phyloP scores from a whole-genome alignment of 1,140 invertebrate genomes.

The Diploscapter pachys region DNA sequence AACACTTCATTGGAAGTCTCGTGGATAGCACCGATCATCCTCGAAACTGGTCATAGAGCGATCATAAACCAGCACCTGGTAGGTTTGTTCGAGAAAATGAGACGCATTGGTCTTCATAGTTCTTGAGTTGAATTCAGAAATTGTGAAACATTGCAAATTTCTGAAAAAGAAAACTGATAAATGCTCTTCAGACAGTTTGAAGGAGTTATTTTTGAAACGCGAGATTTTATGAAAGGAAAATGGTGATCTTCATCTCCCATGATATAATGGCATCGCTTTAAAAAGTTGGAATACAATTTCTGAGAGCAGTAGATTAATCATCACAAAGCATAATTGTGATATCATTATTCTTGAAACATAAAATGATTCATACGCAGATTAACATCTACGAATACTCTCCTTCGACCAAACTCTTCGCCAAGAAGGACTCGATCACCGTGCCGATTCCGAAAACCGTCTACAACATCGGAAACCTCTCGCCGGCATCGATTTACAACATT shows the following conservation, averaged over 20 bases:
- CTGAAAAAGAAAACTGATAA: too few species aligned
- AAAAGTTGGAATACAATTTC: too few species aligned
- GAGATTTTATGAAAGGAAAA: too few species aligned
- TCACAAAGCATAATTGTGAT: too few species aligned
- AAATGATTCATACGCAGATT: slow-evolving; percentile 3
- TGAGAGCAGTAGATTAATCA: too few species aligned
- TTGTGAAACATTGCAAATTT: too few species aligned
- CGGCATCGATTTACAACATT: slow-evolving; percentile 20
- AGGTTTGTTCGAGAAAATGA: background rate
- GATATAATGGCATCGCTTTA: too few species aligned
- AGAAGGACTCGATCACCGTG: slow-evolving; percentile 20
- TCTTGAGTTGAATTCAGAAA: too few species aligned
- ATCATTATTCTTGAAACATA: background rate
- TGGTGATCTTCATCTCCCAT: too few species aligned
- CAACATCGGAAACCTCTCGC: slow-evolving; percentile 13
- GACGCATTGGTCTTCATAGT: too few species aligned
- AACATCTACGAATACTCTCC: slow-evolving; percentile 21
- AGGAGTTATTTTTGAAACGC: too few species aligned
- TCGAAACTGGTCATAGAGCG: slow-evolving; percentile 14
- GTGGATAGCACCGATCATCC: slow-evolving; percentile 19
- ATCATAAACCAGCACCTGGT: slow-evolving; percentile 24
- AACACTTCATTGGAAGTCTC: slow-evolving; percentile 23
- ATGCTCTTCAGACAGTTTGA: too few species aligned
- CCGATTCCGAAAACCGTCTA: slow-evolving; percentile 16
- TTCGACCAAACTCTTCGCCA: background rate